These are phyloP conservation scores for Poecilobothrus nobilitatus DNA, from an alignment of 2,888 invertebrate species.

Conservation along the genomic window DNA sequence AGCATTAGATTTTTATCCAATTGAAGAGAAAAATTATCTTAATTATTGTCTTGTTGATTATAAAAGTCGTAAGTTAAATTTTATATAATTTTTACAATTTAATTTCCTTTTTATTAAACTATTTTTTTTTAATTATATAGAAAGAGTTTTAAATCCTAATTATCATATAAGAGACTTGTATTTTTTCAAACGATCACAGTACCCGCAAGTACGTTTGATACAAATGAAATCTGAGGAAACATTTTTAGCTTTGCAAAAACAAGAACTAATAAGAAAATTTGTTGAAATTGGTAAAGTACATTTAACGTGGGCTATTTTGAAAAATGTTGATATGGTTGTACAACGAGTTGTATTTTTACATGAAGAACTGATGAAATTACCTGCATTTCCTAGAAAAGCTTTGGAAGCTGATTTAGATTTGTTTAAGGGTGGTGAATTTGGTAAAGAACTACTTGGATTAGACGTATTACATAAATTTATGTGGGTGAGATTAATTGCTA, in stretches of 20 bases:
- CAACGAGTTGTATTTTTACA: slow-evolving; percentile 97
- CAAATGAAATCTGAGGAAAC: slow-evolving; percentile 90
- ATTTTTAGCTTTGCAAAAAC: slow-evolving; percentile 77
- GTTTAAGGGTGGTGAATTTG: slow-evolving; percentile 81
- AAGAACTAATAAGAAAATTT: slow-evolving; percentile 87
- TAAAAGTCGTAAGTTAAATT: slow-evolving; percentile 81
- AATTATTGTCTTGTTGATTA: slow-evolving; percentile 96
- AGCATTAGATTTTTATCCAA: slow-evolving; percentile 92
- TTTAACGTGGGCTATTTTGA: slow-evolving; percentile 83
- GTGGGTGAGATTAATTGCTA: slow-evolving; percentile 93
- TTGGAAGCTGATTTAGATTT: slow-evolving; percentile 92
- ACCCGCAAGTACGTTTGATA: slow-evolving; percentile 90
- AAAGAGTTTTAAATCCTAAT: slow-evolving; percentile 91
- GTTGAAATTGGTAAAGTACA: slow-evolving; percentile 95
- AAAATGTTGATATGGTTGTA: slow-evolving; percentile 90
- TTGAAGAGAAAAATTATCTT: slow-evolving; percentile 79
- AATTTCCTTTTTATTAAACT: background rate
- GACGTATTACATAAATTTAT: slow-evolving; percentile 98
- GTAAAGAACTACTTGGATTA: slow-evolving; percentile 80
- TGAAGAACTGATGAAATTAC: slow-evolving; percentile 96
- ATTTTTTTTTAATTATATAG: slow-evolving; percentile 45
- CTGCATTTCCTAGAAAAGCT: slow-evolving; percentile 96
- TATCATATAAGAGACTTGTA: slow-evolving; percentile 93
- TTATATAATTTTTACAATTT: background rate
- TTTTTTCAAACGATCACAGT: slow-evolving; percentile 93